A percentile compares a stretch with the other conserved stretches of the same genome.
These are phyloP conservation scores for Pseudococcus viburni DNA, from an alignment of 2,888 invertebrate species.

Conservation along the genomic window DNA sequence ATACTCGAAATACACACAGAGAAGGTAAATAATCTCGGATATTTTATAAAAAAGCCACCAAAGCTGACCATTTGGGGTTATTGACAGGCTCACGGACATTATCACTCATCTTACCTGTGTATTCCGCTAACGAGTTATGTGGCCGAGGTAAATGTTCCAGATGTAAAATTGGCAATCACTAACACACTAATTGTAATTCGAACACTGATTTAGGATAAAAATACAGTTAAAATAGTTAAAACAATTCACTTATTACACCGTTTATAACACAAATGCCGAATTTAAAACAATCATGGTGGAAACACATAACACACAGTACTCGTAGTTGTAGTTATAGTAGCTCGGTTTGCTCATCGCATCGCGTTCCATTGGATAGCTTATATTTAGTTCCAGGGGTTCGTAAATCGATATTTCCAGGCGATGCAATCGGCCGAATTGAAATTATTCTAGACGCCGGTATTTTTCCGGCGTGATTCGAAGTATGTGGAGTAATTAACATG, in stretches of 20 bases:
- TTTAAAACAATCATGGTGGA: slow-evolving; percentile 64
- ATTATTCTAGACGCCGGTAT: slow-evolving; percentile 37
- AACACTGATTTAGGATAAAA: background rate
- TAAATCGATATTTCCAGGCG: slow-evolving; percentile 60
- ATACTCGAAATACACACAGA: background rate
- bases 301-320: slow-evolving; percentile 58
- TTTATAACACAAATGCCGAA: slow-evolving; percentile 36
- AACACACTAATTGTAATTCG: background rate
- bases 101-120: slow-evolving; percentile 48
- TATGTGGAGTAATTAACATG: background rate
- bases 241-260: slow-evolving; percentile 34
- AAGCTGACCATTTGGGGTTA: slow-evolving; percentile 41
- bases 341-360: slow-evolving; percentile 48
- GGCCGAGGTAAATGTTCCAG: background rate
- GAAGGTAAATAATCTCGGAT: background rate
- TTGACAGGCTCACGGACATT: slow-evolving; percentile 28
- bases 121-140: background rate
- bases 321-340: slow-evolving; percentile 63
- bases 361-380: slow-evolving; percentile 65
- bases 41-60: background rate
- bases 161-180: slow-evolving; percentile 25
- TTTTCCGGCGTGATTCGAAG: background rate
- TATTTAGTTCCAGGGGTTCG: slow-evolving; percentile 61
- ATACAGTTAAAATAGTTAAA: slow-evolving; percentile 29
- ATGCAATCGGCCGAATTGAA: background rate